Conservation (phyloP, 2,888 invertebrate genomes). For the Syrphus vitripennis region DNA sequence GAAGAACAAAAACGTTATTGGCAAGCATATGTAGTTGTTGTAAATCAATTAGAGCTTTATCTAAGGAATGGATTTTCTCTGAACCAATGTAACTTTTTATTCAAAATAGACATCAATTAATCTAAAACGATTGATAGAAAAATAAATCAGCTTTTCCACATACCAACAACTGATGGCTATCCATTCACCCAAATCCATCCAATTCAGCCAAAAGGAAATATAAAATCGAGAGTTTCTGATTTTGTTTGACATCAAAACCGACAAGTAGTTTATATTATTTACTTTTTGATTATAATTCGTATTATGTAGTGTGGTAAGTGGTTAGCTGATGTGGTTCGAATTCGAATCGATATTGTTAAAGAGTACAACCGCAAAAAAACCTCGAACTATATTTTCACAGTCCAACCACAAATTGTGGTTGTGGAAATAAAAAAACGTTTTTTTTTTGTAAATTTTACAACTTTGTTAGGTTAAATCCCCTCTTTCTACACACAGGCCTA, state of each 20-base stretch:
- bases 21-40: not conserved
- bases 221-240: constrained; percentile 46
- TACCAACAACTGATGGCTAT: not conserved
- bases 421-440: not conserved
- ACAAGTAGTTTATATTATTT: constrained; percentile 12
- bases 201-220: constrained; percentile 44
- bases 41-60: not conserved
- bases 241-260: constrained; percentile 56
- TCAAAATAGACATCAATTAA: not conserved
- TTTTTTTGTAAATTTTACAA: constrained; percentile 16
- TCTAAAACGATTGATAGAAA: not conserved
- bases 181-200: not conserved
- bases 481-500: not conserved
- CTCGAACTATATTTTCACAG: constrained; percentile 65
- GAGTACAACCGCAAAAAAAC: constrained; percentile 56
- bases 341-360: constrained; percentile 55
- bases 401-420: constrained; percentile 36
- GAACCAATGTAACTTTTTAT: not conserved
- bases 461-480: constrained; percentile 23
- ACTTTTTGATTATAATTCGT: not conserved
- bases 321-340: not conserved
- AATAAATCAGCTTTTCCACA: not conserved
- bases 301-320: not conserved
- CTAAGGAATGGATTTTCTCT: not conserved
- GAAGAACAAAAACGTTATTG: not conserved